phyloP scores from a whole-genome alignment of 2,888 invertebrate genomes.

The Amiota mariae region DNA sequence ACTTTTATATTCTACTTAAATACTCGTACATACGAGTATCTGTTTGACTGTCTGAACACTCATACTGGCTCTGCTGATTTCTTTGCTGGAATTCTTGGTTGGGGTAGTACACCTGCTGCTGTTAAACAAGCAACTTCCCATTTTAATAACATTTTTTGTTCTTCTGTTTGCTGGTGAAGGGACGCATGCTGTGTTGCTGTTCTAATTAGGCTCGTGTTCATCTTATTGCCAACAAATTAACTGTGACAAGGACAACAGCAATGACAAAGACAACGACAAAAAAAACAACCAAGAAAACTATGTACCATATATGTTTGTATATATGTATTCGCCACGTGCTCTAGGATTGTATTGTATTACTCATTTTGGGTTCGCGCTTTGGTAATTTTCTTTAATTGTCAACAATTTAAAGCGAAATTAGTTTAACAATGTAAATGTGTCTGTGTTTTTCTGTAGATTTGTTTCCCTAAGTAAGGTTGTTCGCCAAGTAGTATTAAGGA shows the following conservation, averaged over 20 bases:
- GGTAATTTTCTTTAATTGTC: slow-evolving; percentile 68
- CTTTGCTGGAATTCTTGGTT: neutral
- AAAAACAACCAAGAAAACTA: slow-evolving; percentile 1
- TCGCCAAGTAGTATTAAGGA: too few relatives aligned
- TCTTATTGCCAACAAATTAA: slow-evolving; percentile 72
- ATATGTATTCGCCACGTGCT: slow-evolving; percentile 6
- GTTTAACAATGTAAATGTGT: slow-evolving; percentile 43
- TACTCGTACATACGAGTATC: slow-evolving; percentile 25
- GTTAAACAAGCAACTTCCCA: slow-evolving; percentile 38
- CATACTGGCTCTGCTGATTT: neutral
- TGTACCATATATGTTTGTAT: neutral
- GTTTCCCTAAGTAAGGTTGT: too few relatives aligned
- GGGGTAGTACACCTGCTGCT: neutral
- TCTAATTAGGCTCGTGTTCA: slow-evolving; percentile 68
- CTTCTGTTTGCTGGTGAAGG: slow-evolving; percentile 58
- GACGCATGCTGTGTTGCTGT: slow-evolving; percentile 56
- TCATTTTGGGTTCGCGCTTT: slow-evolving; percentile 50
- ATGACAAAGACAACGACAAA: neutral
- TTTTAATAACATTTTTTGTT: slow-evolving; percentile 56
- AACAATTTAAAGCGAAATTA: slow-evolving; percentile 69
- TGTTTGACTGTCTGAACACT: neutral
- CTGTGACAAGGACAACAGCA: slow-evolving; percentile 58
- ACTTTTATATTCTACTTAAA: neutral
- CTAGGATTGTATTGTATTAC: neutral
- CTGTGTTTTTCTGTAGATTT: too few relatives aligned